A percentile compares a stretch with the other conserved stretches of the same genome.
Evolutionary conservation across 2,113 vertebrate genomes (phyloP).

Genomic region (Hemiscyllium ocellatum): DNA sequence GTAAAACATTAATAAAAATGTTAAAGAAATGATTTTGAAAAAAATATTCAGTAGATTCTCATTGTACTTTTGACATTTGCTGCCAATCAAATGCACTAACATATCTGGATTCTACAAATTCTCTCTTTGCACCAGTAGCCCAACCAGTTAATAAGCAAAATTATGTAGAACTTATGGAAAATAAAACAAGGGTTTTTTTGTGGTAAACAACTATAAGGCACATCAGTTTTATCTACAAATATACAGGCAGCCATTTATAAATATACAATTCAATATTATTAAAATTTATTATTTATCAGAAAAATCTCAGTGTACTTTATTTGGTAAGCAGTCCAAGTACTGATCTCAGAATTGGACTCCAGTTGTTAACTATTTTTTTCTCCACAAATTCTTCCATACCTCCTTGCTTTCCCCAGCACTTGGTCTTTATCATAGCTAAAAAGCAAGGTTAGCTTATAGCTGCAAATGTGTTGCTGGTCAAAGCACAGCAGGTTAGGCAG

Average conservation of each 20-base stretch:
- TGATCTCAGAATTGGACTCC: not conserved
- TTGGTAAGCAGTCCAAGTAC: not conserved
- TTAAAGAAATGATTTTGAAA: not conserved
- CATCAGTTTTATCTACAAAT: not conserved
- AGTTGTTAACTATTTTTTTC: too few species aligned
- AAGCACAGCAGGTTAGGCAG: too few species aligned
- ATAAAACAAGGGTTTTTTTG: not conserved
- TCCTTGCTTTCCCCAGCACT: too few species aligned
- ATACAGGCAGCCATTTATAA: not conserved
- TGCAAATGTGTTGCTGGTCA: too few species aligned
- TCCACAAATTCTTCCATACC: too few species aligned
- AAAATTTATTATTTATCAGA: not conserved
- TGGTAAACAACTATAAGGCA: not conserved
- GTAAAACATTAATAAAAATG: not conserved
- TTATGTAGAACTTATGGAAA: not conserved
- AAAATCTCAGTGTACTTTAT: not conserved
- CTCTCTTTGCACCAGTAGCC: not conserved
- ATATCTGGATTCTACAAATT: not conserved
- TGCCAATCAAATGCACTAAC: not conserved
- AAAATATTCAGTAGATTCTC: not conserved
- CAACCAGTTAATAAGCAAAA: not conserved
- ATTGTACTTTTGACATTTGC: too few species aligned
- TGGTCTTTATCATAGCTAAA: not conserved
- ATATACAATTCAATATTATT: not conserved
- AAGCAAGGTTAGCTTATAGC: not conserved